A percentile compares a stretch with the other conserved stretches of the same genome.
phyloP scores from a whole-genome alignment of 1,140 invertebrate species.

The Pseudomyrmex dendroicus region DNA sequence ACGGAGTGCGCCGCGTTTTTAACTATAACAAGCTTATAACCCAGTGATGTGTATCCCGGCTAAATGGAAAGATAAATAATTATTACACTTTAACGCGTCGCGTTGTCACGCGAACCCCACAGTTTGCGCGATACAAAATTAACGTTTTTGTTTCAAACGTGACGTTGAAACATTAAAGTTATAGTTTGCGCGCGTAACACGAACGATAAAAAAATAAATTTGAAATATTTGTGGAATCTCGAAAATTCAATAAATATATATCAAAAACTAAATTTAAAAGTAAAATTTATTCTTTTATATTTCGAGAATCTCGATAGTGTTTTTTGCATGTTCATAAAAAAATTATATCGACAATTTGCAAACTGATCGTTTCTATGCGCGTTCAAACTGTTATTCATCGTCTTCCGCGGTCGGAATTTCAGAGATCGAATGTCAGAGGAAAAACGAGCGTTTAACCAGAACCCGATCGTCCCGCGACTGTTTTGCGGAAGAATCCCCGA shows the following conservation, averaged over 20 bases:
- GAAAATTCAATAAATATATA: too few relatives aligned
- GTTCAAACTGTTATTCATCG: too few relatives aligned
- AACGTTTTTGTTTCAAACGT: conserved; percentile 12
- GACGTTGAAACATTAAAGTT: neutral
- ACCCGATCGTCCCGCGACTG: neutral
- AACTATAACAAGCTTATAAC: neutral
- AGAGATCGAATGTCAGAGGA: too few relatives aligned
- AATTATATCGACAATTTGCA: too few relatives aligned
- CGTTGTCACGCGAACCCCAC: neutral
- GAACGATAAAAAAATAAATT: neutral
- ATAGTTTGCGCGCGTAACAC: neutral
- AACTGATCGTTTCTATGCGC: too few relatives aligned
- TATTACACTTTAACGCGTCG: conserved; percentile 25
- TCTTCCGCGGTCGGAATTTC: too few relatives aligned
- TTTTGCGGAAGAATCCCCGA: conserved; percentile 38
- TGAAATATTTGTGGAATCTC: neutral
- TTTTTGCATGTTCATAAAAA: too few relatives aligned
- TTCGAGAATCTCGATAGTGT: too few relatives aligned
- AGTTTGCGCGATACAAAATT: neutral
- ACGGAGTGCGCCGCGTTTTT: conserved; percentile 25
- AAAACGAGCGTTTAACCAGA: too few relatives aligned
- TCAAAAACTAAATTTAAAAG: too few relatives aligned
- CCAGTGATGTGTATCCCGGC: neutral
- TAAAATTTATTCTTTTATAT: too few relatives aligned
- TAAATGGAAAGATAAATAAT: conserved; percentile 51